Base-by-base conservation (phyloP, 2,797 vertebrate genomes). In the Esox lucius region DNA sequence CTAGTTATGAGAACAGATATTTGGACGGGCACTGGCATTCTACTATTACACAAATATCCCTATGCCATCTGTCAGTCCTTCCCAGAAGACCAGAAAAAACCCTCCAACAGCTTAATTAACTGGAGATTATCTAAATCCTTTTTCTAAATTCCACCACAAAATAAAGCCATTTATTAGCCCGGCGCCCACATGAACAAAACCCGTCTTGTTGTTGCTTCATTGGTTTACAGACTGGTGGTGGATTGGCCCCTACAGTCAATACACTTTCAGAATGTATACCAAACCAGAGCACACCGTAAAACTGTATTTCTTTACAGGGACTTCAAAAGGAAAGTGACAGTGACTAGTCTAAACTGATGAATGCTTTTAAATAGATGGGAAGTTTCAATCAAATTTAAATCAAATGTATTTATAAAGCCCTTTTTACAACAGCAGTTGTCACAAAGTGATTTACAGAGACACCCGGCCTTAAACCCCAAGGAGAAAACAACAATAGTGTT, bases 41-140 rank as follows among this genome's bases (percentile, higher is more conserved):
- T 69, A 56, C 53, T 56, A 56, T 56, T 56, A 56, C 62, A 84
- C 80, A 80, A 86, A 87, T 77, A 80, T 79, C 76, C 72, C 80
- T 72, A 62, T 3, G 67, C 86, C 78, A 83, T 86, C 81, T 84
- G 83, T 70, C 74, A 75, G 49, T 73, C 33, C 70, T 76, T 75
- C 73, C 72, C 59, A 19, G 75, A 72, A 76, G 75, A 53, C 35
- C 6, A 69, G 26, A n/a, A 80, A 22, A 39, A 70, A 73, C 66
- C 76, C 73, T 73, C 72, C 67, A 79, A 77, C 70, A 48, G 77
- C 83, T 90, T 87, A 80, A 90, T 91, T 87, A 91, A 84, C 73
- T 71, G 2, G 1, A 80, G 90, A 87, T 92, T 87, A 88, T 78
- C 77, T 78, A 84, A 92, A 90, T 83, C 87, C 87, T 73, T 83